Evolutionary conservation across 2,113 vertebrate genomes (phyloP), one percentile per base, ranked within the genome.

Genomic region (rat (Rattus norvegicus)): DNA sequence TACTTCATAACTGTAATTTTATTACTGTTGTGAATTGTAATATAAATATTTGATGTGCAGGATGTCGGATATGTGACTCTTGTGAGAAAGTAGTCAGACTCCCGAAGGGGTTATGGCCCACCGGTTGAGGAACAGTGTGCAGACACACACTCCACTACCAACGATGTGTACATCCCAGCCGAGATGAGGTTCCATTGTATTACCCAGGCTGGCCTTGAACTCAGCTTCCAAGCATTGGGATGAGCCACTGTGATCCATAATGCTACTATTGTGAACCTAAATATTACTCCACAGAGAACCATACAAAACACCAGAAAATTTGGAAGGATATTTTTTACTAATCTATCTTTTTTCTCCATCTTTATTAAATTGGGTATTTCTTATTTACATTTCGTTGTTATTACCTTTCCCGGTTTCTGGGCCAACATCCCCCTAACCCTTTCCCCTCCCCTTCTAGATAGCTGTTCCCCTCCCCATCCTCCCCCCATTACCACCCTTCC

Each of bases 271-370:
- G 86, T 77, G 30, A 95, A 56, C 76, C 92, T 94, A 54, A 89
- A 92, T 90, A 92, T 39, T 4, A 28, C 93, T 47, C 79, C 63
- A 2, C 26, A 43, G 39, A 77, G 77, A 84, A 97, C 84, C 70
- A 70, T 30, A 73, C 47, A 88, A 95, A 92, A 95, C 59, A 69
- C 7, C 92, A 92, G 76, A 92, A 56, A 61, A 95, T 12, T 59
- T 69, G 70, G 77, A 93, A 59, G 90, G 12, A 11, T 90, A 59
- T 14, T 63, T 96, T 67, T 85, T 73, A 95, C 80, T 83, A 85
- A 73, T 2, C 36, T 59, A 59, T 47, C 93, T 75, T 93, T 91
- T 43, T 43, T 43, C 43, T 43, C 36, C 59, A 59, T 47, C 93
- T 75, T 93, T 91, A 90, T 28, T 39, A 92, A 95, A 79, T 43